These are phyloP conservation scores for Crambe crambe DNA, from an alignment of 37 sponge, comb jelly and placozoan species.

Conservation along the genomic window DNA sequence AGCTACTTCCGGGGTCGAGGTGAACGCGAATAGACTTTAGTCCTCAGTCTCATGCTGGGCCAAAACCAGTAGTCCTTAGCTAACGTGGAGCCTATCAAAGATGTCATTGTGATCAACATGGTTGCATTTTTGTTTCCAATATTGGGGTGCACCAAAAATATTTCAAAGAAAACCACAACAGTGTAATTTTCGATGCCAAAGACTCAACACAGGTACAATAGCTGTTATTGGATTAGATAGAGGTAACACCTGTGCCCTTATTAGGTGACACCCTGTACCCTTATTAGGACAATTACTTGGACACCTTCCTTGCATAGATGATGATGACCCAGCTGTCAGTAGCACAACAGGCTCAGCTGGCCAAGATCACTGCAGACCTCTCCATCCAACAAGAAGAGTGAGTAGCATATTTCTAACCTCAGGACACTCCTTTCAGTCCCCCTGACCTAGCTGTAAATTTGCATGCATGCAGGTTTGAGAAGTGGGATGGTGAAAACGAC, in stretches of 20 bases:
- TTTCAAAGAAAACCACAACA: slow-evolving; percentile 39
- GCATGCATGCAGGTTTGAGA: slow-evolving; percentile 45
- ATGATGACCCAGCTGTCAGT: slow-evolving; percentile 43
- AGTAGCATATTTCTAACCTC: not conserved
- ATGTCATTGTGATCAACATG: not conserved
- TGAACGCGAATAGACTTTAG: too few species aligned
- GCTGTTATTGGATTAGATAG: too few species aligned
- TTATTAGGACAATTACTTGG: too few species aligned
- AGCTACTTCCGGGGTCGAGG: too few species aligned
- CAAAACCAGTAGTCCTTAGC: too few species aligned
- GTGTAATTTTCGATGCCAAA: not conserved
- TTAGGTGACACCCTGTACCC: too few species aligned
- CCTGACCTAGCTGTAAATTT: too few species aligned
- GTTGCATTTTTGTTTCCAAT: not conserved
- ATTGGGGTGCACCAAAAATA: slow-evolving; percentile 1
- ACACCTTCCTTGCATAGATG: slow-evolving; percentile 29
- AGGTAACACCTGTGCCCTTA: too few species aligned
- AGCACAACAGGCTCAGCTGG: slow-evolving; percentile 48
- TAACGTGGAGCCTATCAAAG: too few species aligned
- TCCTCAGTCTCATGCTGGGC: too few species aligned
- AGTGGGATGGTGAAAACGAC: slow-evolving; percentile 79
- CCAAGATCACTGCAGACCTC: slow-evolving; percentile 34
- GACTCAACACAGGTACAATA: not conserved
- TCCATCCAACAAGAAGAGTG: slow-evolving; percentile 21
- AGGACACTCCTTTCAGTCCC: too few species aligned